Base-by-base conservation (phyloP, 1,140 invertebrate genomes). In the Pomacea maculata region DNA sequence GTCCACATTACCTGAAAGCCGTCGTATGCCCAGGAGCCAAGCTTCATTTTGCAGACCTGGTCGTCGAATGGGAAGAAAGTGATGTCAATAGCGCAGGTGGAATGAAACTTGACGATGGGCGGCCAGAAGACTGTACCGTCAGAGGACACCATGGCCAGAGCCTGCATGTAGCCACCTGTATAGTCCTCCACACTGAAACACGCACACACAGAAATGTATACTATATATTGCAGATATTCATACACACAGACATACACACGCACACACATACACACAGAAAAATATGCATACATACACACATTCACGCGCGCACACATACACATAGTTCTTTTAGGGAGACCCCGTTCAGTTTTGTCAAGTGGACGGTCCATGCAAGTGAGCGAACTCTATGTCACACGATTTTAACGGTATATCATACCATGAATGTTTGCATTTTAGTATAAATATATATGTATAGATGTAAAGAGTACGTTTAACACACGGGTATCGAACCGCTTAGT, bases 61-160 rank as follows among this genome's bases (percentile, higher is more conserved):
- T 99, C 97, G 92, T 99, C 98, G 92, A 99, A 99, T 77, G 98
- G 98, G 93, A 99, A 99, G 97, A 97, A 99, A 82, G 97, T 99
- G 92, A 99, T 99, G 93, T 99, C 98, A 90, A 99, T 99, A 93
- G 98, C 98, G 81, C 93, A 93, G 11, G 93, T 93, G 78, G 92
- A 93, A 25, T 87, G 81, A 75, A 89, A 88, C 52, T 87, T 79
- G 9, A 90, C 88, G 11, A 90, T 87, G 14, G 90, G 90, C 11
- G 86, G 86, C 90, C 90, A 90, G 80, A 90, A 91, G 9, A 90
- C 86, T n/a, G 85, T 84, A 52, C 89, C 87, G 54, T 84, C 81
- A 45, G 86, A 79, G 61, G 86, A 85, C 0, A 90, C 89, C 88
- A 90, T 90, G 29, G 89, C 87, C 34, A 90, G 83, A 34, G 63